Evolutionary conservation across 2,113 vertebrate species (phyloP), one percentile per base, ranked within the genome.

Genomic region (Gila orcuttii): DNA sequence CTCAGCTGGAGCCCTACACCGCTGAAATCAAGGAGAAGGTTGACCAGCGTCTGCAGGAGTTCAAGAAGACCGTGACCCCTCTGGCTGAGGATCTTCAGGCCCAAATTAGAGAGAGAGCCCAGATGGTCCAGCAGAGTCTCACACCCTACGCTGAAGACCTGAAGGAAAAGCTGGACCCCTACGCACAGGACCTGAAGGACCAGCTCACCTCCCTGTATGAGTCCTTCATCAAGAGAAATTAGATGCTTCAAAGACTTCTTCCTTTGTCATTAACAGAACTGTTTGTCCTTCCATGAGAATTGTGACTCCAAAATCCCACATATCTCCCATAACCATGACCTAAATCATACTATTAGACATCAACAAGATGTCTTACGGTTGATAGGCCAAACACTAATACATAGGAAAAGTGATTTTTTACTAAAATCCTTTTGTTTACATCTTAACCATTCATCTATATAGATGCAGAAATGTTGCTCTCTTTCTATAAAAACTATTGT

Each of bases 121-220:
- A 86, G 87, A 91, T 93, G 76, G 69, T 93, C 79, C 92, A 93
- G 88, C 84, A 93, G 87, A 92, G 45, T 21, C 85, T 93, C 83
- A n/a, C 47, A 19, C 91, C 90, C 0, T 90, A 88, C 4, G 89
- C 91, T 2, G 90, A 93, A 31, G 87, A 91, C 50, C 85, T 92
- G 86, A 90, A 2, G 60, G 84, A 79, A 71, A 89, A 88, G 52
- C 68, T 94, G 76, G 85, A 91, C 21, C 55, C 90, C 50, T 88
- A 89, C 7, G 21, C 88, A 19, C 90, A 94, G 83, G 86, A 88
- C 74, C 87, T 94, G 87, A 90, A 90, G 86, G 82, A 73, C n/a
- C 85, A 88, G 82, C 87, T 92, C 25, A 19, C 64, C 0, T 55
- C 88, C 12, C 85, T 92, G 39, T 93, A 92, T 89, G 79, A 89